Conservation (phyloP, 2,797 vertebrate species). For the Oceanodroma leucorhoa region DNA sequence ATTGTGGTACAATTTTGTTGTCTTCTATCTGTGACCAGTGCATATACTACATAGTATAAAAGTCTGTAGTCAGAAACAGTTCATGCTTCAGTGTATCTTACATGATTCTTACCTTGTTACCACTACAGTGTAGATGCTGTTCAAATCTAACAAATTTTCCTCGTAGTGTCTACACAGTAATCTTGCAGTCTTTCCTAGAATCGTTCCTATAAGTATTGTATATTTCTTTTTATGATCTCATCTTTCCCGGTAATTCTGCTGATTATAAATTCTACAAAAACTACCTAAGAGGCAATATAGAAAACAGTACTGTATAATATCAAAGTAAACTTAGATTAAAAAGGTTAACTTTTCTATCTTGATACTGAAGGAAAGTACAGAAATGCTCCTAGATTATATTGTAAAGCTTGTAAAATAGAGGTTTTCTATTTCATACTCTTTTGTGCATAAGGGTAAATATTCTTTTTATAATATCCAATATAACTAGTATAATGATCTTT, state of each 20-base stretch:
- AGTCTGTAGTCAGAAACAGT: neutral
- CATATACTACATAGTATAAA: rapidly evolving
- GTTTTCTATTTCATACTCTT: neutral
- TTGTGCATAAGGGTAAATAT: neutral
- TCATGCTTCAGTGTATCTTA: neutral
- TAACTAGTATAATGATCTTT: neutral
- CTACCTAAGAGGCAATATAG: neutral
- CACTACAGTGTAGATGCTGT: neutral
- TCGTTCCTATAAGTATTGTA: neutral
- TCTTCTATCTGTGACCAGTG: neutral
- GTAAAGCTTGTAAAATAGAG: neutral
- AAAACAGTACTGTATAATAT: neutral
- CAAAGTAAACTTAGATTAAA: neutral
- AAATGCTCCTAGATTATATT: neutral
- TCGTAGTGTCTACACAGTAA: neutral
- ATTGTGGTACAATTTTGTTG: neutral
- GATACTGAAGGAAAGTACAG: neutral
- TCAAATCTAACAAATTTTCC: neutral
- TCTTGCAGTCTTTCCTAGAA: neutral
- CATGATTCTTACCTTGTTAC: neutral
- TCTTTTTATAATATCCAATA: neutral
- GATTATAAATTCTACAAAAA: neutral
- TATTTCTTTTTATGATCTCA: neutral
- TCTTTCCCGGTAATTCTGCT: neutral
- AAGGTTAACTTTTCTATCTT: neutral